A percentile compares a stretch with the other conserved stretches of the same genome.
Conservation (phyloP, 2,797 vertebrate species). For the Acanthopagrus latus region DNA sequence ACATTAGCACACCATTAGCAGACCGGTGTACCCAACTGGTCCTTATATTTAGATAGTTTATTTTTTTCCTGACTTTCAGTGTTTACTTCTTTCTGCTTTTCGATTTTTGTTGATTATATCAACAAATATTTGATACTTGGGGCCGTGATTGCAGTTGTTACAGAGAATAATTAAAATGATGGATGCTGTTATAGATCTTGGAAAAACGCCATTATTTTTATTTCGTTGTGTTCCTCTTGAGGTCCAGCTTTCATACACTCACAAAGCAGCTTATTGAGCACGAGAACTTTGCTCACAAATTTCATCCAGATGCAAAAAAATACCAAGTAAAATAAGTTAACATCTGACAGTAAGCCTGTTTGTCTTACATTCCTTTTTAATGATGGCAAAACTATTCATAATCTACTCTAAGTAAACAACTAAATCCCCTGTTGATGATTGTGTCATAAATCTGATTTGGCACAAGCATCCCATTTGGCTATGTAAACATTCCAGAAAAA, state of each 20-base stretch:
- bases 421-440: background rate
- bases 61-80: background rate
- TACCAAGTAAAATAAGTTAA: constrained; percentile 10
- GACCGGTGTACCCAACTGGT: background rate
- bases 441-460: background rate
- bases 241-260: constrained; percentile 3
- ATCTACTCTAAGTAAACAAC: background rate
- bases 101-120: background rate
- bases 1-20: background rate
- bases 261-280: constrained; percentile 5
- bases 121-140: background rate
- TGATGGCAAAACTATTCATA: background rate
- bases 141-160: background rate
- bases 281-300: background rate
- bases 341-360: background rate
- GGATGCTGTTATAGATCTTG: background rate
- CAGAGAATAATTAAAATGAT: background rate
- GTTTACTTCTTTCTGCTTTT: background rate
- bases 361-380: background rate
- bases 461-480: background rate
- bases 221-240: background rate
- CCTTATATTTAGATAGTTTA: background rate
- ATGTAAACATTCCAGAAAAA: background rate
- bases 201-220: background rate
- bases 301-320: constrained; percentile 3